Evolutionary conservation across 1,140 invertebrate species (phyloP).

Genomic region (Zaprionus taronus): DNA sequence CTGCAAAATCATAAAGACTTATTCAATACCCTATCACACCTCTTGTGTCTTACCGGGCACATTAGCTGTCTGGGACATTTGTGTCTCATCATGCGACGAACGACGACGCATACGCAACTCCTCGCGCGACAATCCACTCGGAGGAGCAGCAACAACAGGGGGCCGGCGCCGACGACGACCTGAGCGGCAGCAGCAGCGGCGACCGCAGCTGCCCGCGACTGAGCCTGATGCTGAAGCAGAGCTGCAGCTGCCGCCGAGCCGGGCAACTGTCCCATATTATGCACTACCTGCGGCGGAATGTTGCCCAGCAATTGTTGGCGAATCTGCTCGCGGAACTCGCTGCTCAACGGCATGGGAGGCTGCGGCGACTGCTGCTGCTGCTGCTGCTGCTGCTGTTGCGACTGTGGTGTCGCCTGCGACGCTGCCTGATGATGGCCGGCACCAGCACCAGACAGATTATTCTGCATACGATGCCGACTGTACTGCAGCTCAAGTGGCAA

Average conservation of each 20-base stretch:
- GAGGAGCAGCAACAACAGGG: conserved; percentile 38
- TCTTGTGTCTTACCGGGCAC: conserved; percentile 69
- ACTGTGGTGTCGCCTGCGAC: conserved; percentile 18
- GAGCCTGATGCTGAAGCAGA: conserved; percentile 79
- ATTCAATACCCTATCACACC: too few species aligned
- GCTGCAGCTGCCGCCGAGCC: conserved; percentile 79
- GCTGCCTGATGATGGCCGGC: conserved; percentile 29
- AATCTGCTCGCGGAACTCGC: conserved; percentile 81
- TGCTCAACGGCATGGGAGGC: conserved; percentile 75
- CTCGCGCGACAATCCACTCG: conserved; percentile 67
- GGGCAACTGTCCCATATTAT: conserved; percentile 76
- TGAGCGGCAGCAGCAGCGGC: conserved; percentile 74
- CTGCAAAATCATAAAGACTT: too few species aligned
- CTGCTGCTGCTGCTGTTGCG: conserved; percentile 31
- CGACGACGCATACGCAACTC: conserved; percentile 81
- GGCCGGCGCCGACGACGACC: conserved; percentile 59
- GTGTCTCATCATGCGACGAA: conserved; percentile 83
- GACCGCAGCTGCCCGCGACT: conserved; percentile 76
- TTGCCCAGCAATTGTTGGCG: conserved; percentile 77
- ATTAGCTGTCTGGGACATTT: conserved; percentile 65
- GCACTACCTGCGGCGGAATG: conserved; percentile 78
- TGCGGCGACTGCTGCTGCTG: conserved; percentile 46
- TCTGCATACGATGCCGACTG: conserved; percentile 80
- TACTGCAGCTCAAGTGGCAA: conserved; percentile 82
- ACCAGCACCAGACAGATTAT: conserved; percentile 45